Evolutionary conservation across 2,113 vertebrate species (phyloP).

Genomic region (Pteropus alecto): DNA sequence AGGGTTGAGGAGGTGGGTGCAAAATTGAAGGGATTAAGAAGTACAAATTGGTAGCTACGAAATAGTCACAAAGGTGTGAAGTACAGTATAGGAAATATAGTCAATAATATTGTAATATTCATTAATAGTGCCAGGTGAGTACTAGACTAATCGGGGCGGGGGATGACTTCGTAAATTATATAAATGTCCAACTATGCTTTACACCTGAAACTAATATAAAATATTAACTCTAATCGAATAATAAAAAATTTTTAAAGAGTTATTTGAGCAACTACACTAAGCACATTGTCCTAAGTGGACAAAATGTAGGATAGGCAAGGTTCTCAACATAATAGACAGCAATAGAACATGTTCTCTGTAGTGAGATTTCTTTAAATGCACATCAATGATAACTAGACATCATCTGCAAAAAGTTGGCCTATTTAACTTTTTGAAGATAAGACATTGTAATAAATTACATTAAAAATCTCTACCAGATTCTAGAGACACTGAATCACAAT

Average conservation of each 20-base stretch:
- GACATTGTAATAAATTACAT: not conserved
- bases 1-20: too few relatives aligned
- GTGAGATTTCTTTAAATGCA: not conserved
- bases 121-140: too few relatives aligned
- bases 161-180: too few relatives aligned
- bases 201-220: too few relatives aligned
- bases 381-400: not conserved
- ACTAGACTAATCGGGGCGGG: too few relatives aligned
- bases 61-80: too few relatives aligned
- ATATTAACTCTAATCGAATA: too few relatives aligned
- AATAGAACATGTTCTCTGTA: not conserved
- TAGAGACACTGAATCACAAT: not conserved
- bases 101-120: too few relatives aligned
- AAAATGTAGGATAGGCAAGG: not conserved
- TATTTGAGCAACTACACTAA: not conserved
- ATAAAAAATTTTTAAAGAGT: not conserved
- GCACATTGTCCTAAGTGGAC: not conserved
- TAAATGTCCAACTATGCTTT: too few relatives aligned
- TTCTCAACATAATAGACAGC: not conserved
- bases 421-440: not conserved
- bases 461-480: not conserved
- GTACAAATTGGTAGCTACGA: too few relatives aligned
- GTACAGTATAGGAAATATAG: too few relatives aligned
- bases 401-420: not conserved
- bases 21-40: too few relatives aligned